A percentile compares a stretch with the other conserved stretches of the same genome.
Conservation (phyloP, 2,797 vertebrate species). For the Falco concolor region DNA sequence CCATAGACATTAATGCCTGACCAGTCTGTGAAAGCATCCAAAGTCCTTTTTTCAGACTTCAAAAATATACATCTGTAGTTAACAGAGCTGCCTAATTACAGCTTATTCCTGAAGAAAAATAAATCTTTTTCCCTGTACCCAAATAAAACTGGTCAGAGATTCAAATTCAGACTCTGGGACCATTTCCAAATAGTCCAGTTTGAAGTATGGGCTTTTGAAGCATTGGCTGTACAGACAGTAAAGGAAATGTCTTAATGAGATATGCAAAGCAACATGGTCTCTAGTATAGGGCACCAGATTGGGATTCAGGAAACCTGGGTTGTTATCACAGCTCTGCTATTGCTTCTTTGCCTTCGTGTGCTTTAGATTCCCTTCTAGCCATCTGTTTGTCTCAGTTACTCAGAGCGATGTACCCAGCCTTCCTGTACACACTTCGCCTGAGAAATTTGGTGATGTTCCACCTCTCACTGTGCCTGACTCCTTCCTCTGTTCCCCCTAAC, state of each 20-base stretch:
- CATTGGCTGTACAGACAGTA: slow-evolving; percentile 16
- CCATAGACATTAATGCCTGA: not conserved
- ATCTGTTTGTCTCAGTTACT: slow-evolving; percentile 50
- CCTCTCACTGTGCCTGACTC: not conserved
- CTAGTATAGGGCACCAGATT: slow-evolving; percentile 31
- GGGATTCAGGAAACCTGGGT: slow-evolving; percentile 28
- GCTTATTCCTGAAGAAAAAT: not conserved
- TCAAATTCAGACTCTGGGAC: not conserved
- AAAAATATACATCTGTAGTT: not conserved
- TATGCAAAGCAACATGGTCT: not conserved
- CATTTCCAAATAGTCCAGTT: not conserved
- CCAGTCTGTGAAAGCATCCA: not conserved
- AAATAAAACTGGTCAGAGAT: not conserved
- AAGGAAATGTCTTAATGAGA: slow-evolving; percentile 30
- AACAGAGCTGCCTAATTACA: not conserved
- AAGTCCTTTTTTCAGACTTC: not conserved
- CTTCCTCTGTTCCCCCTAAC: not conserved
- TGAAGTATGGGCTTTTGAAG: not conserved
- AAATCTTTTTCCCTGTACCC: not conserved
- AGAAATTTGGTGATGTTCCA: not conserved
- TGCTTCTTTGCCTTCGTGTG: not conserved
- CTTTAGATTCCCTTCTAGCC: slow-evolving; percentile 25
- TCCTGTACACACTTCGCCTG: not conserved
- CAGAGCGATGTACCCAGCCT: slow-evolving; percentile 34
- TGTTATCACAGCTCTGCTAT: not conserved